Evolutionary conservation across 2,113 vertebrate species (phyloP).

Genomic region (Poeciliopsis prolifica): DNA sequence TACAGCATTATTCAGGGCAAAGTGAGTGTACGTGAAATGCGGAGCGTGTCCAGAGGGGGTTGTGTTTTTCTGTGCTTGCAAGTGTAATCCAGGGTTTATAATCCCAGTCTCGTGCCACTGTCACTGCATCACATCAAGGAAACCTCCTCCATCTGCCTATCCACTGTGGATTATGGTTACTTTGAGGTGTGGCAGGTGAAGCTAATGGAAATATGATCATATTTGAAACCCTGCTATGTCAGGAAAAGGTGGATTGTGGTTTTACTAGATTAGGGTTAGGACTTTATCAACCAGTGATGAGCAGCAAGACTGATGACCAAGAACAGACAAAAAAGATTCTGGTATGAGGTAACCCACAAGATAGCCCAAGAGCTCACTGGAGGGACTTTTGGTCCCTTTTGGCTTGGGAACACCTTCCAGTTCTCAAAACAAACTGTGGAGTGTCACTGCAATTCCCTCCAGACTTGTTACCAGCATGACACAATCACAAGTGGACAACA

Average conservation of each 20-base stretch:
- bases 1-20: neutral
- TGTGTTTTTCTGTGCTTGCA: slow-evolving; percentile 20
- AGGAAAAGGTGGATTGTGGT: too few relatives aligned
- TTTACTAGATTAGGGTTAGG: accelerated
- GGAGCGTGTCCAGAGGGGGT: slow-evolving; percentile 21
- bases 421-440: too few relatives aligned
- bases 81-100: slow-evolving; percentile 60
- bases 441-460: too few relatives aligned
- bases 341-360: too few relatives aligned
- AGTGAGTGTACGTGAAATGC: slow-evolving; percentile 3
- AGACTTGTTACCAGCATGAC: too few relatives aligned
- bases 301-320: too few relatives aligned
- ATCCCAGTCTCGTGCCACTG: slow-evolving; percentile 46
- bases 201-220: neutral
- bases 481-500: too few relatives aligned
- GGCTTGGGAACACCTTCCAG: too few relatives aligned
- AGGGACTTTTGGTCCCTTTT: too few relatives aligned
- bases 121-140: neutral
- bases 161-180: slow-evolving; percentile 30
- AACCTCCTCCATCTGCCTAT: slow-evolving; percentile 22
- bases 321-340: too few relatives aligned
- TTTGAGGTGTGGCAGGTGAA: slow-evolving; percentile 41
- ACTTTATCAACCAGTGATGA: neutral
- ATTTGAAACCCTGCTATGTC: neutral
- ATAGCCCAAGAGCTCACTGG: too few relatives aligned